These are phyloP conservation scores for Coptodon bakossiorum DNA, from an alignment of 2,113 vertebrate species.

Conservation along the genomic window DNA sequence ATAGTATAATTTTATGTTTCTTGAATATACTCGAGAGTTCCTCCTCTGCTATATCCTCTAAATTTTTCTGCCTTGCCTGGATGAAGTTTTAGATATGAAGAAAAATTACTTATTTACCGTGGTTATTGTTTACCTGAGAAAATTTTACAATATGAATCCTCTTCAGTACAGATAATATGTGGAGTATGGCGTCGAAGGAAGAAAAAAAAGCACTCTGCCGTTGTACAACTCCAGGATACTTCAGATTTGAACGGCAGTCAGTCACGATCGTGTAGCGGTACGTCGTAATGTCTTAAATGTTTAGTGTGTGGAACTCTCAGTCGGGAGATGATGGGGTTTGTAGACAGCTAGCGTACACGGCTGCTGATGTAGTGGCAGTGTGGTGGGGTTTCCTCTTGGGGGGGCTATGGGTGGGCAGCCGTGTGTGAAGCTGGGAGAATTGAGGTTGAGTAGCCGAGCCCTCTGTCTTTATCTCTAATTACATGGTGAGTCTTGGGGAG, in stretches of 20 bases:
- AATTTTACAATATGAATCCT: constrained; percentile 18
- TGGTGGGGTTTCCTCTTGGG: constrained; percentile 21
- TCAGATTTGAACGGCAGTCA: constrained; percentile 2
- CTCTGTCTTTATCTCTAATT: constrained; percentile 70
- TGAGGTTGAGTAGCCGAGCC: constrained; percentile 60
- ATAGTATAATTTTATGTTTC: constrained; percentile 72
- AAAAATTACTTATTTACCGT: constrained; percentile 52
- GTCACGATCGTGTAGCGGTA: not conserved
- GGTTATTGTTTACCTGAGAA: constrained; percentile 58
- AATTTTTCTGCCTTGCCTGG: constrained; percentile 10
- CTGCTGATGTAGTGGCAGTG: not conserved
- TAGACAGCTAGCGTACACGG: not conserved
- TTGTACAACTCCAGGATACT: not conserved
- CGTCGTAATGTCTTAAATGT: not conserved
- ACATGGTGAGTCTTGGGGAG: constrained; percentile 57
- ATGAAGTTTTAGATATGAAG: constrained; percentile 61
- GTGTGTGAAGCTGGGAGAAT: constrained; percentile 56
- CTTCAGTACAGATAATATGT: not conserved
- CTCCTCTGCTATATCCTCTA: constrained; percentile 45
- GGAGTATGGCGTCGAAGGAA: not conserved
- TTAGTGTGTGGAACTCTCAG: constrained; percentile 6
- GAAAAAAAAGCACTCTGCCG: not conserved
- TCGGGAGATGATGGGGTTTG: not conserved
- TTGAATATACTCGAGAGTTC: constrained; percentile 64
- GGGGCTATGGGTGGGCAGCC: constrained; percentile 43